Conservation (phyloP, 2,113 vertebrate genomes). For the Bufo bufo region DNA sequence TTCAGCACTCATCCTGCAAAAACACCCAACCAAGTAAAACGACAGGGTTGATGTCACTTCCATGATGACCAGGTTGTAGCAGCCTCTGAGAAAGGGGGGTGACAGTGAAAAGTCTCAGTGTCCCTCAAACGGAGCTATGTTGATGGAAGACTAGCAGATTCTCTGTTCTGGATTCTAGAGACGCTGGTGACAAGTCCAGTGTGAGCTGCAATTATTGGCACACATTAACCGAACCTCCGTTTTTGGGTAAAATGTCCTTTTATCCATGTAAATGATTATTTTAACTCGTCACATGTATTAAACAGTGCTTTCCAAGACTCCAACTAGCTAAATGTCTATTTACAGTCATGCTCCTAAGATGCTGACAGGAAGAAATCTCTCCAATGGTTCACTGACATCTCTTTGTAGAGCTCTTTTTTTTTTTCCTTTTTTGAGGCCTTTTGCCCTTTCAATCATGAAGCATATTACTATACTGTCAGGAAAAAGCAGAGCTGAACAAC, state of each 20-base stretch:
- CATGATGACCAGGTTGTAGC: background rate
- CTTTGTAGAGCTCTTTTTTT: slow-evolving; percentile 72
- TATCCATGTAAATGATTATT: background rate
- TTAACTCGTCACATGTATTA: background rate
- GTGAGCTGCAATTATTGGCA: background rate
- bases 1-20: background rate
- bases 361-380: slow-evolving; percentile 59
- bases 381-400: slow-evolving; percentile 84
- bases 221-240: background rate
- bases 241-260: background rate
- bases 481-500: slow-evolving; percentile 97
- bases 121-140: background rate
- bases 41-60: too few relatives aligned
- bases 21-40: too few relatives aligned
- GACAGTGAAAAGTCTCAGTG: background rate
- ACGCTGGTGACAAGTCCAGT: background rate
- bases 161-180: background rate
- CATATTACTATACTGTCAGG: slow-evolving; percentile 99
- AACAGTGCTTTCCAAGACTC: background rate
- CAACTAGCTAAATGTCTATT: slow-evolving; percentile 5
- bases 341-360: slow-evolving; percentile 15
- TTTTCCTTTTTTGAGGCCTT: slow-evolving; percentile 79
- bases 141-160: background rate
- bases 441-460: slow-evolving; percentile 99
- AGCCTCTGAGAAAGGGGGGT: background rate